Conservation (phyloP, 2,888 invertebrate genomes). For the Mesoligia furuncula region DNA sequence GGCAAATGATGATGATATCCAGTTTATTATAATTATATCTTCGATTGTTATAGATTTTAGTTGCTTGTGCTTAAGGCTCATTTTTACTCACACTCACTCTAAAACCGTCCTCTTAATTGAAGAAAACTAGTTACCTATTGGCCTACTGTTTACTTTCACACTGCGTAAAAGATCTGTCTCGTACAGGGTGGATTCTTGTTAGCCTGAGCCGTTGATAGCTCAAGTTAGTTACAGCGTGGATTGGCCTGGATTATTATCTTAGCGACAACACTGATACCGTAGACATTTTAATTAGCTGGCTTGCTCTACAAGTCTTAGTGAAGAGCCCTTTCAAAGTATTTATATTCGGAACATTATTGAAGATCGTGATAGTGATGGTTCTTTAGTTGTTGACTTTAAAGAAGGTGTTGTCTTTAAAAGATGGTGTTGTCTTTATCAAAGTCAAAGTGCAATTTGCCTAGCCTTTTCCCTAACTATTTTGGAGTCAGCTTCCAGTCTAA, state of each 20-base stretch:
- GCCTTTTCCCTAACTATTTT: too few relatives aligned
- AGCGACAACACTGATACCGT: constrained; percentile 54
- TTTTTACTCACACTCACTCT: not conserved
- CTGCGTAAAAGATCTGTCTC: constrained; percentile 37
- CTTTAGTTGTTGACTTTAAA: not conserved
- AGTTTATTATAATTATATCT: not conserved
- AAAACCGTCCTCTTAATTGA: not conserved
- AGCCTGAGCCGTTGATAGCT: constrained; percentile 44
- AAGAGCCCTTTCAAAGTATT: constrained; percentile 18
- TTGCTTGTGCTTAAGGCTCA: not conserved
- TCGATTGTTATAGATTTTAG: not conserved
- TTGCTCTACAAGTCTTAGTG: constrained; percentile 17
- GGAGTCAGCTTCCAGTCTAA: too few relatives aligned
- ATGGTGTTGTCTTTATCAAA: not conserved
- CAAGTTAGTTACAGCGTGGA: constrained; percentile 54
- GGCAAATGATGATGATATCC: not conserved
- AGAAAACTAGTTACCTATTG: not conserved
- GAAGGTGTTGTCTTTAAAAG: not conserved
- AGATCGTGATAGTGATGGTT: not conserved
- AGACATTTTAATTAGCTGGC: constrained; percentile 52
- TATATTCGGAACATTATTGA: not conserved
- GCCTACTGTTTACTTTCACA: constrained; percentile 25
- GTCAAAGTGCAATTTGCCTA: too few relatives aligned
- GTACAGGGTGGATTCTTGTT: constrained; percentile 38
- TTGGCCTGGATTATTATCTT: constrained; percentile 65